phyloP scores from a whole-genome alignment of 2,888 invertebrate genomes.

The Machimus rusticus region DNA sequence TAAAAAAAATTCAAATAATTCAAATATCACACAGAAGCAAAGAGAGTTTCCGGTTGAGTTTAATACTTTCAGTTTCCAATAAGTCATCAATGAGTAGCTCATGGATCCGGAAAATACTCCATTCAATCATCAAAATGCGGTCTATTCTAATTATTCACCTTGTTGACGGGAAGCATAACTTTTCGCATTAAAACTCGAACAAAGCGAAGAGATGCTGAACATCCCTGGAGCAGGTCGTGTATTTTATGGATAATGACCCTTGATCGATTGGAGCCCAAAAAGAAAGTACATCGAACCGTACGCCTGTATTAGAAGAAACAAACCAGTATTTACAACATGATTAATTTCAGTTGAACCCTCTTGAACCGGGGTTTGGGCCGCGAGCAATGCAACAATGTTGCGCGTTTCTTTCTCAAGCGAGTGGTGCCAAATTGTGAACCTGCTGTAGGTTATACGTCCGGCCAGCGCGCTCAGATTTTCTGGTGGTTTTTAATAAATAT shows the following conservation, averaged over 20 bases:
- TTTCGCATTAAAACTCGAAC: not conserved
- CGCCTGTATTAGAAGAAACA: not conserved
- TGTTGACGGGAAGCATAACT: not conserved
- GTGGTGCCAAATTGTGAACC: slow-evolving; percentile 2
- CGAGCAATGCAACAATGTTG: not conserved
- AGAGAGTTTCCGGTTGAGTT: not conserved
- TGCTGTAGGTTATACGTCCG: not conserved
- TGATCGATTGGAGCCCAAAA: slow-evolving; percentile 16
- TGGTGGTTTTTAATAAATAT: not conserved
- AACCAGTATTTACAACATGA: slow-evolving; percentile 8
- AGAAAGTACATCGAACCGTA: slow-evolving; percentile 21
- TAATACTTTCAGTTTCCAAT: not conserved
- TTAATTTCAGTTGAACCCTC: slow-evolving; percentile 33
- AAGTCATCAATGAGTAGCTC: not conserved
- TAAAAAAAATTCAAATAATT: not conserved
- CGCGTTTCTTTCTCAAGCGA: not conserved
- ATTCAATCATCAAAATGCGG: not conserved
- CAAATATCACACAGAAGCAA: not conserved
- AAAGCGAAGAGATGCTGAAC: not conserved
- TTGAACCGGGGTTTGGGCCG: not conserved
- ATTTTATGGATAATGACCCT: slow-evolving; percentile 9
- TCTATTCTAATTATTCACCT: not conserved
- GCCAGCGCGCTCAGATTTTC: not conserved
- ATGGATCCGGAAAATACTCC: not conserved
- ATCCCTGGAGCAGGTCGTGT: not conserved